Evolutionary conservation across 2,888 invertebrate genomes (phyloP), one percentile per base, ranked within the genome.

Genomic region (Beris chalybata): DNA sequence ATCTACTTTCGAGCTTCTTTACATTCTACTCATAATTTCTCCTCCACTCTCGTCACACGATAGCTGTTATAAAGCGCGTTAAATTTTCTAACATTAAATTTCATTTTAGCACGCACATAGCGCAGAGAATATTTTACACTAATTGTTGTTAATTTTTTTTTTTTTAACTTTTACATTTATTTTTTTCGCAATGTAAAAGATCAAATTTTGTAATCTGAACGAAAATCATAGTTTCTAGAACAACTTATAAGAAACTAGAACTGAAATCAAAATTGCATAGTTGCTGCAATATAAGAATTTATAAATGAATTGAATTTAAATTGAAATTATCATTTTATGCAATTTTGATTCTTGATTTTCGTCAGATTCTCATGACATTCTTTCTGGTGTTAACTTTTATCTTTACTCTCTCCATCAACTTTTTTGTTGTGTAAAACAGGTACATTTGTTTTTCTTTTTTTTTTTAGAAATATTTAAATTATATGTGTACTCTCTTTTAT

Each of bases 321-420:
- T 31, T 64, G 6, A 45, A 11, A n/a, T n/a, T 44, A 47, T 47
- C 45, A 31, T 45, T 12, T 47, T 45, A 53, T 67, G 64, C 67
- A 67, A 67, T 64, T 67, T 67, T 67, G 67, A 64, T 67, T 67
- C 57, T 43, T 50, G 57, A 67, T 67, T 64, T 67, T 55, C 67
- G 32, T 30, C 32, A 11, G 38, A n/a, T 38, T 56, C 32, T 4
- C 30, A 22, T 22, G 31, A n/a, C 50, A 48, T 52, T 50, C 61
- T 13, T 13, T 52, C 61, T 38, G 31, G 31, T 61, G 43, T 50
- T 22, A 13, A 61, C 48, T 61, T 61, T 61, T 38, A 22, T 22
- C 22, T 38, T 50, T 32, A 11, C 48, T 7, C 45, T 15, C 31
- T 48, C 31, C 13, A 48, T 61, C 22, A 13, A 38, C 47, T 59